Percentiles rank a stretch among this genome's conserved stretches.
These are phyloP conservation scores for Thinocorus orbignyianus DNA, from an alignment of 2,113 vertebrate species.

Conservation along the genomic window DNA sequence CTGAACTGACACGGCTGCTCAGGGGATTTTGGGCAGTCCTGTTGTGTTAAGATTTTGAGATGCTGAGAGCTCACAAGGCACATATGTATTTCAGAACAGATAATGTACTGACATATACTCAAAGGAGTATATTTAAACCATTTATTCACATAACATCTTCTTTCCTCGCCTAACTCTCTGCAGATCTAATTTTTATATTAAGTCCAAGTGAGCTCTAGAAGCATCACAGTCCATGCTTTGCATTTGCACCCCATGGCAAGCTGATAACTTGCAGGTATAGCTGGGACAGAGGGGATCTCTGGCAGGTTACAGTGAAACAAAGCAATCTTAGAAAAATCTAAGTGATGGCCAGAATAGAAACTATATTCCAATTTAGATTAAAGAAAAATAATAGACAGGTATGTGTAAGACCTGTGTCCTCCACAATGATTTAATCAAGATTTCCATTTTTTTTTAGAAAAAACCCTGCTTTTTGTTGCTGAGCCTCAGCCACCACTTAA, in stretches of 20 bases:
- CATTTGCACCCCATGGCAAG: not conserved
- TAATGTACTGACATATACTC: not conserved
- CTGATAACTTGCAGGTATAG: not conserved
- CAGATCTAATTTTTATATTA: constrained; percentile 22
- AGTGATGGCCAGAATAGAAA: not conserved
- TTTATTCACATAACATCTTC: not conserved
- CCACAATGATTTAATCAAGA: not conserved
- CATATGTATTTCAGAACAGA: not conserved
- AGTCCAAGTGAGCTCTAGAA: not conserved
- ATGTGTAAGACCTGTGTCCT: rapidly evolving
- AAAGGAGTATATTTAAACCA: not conserved
- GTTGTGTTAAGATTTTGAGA: not conserved
- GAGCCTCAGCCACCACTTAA: not conserved
- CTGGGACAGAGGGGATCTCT: not conserved
- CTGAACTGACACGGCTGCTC: not conserved
- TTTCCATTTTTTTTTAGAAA: not conserved
- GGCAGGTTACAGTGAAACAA: not conserved
- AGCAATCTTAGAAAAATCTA: not conserved
- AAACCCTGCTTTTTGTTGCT: not conserved
- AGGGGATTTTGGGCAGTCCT: not conserved
- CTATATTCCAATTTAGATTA: not conserved
- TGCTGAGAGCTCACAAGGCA: not conserved
- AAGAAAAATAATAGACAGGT: not conserved
- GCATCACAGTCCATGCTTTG: not conserved
- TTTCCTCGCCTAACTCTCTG: not conserved